Conservation (phyloP, 1,140 invertebrate genomes). For the Aphelinus certus region DNA sequence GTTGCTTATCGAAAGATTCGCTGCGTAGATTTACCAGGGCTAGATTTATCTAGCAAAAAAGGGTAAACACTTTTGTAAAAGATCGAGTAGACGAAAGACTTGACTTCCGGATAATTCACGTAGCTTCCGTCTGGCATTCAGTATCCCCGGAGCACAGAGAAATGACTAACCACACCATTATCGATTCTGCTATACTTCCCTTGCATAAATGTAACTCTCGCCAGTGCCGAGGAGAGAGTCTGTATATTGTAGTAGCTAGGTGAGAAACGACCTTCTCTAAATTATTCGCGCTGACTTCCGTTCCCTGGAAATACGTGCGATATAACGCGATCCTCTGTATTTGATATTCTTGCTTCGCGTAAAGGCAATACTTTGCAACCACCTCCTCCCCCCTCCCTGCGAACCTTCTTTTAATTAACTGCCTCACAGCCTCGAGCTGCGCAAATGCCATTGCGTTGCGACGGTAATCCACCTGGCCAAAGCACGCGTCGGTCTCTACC, state of each 20-base stretch:
- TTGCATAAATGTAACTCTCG: constrained; percentile 13
- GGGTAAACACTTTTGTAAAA: too few species aligned
- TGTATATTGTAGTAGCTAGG: background rate
- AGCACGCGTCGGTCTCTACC: too few species aligned
- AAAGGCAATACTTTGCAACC: constrained; percentile 8
- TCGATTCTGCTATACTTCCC: constrained; percentile 23
- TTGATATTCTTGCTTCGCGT: background rate
- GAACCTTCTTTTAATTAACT: background rate
- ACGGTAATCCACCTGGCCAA: too few species aligned
- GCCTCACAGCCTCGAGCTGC: too few species aligned
- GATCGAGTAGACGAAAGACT: background rate
- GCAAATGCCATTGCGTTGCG: too few species aligned
- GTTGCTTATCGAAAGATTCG: too few species aligned
- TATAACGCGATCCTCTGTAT: background rate
- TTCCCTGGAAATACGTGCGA: background rate
- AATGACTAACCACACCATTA: constrained; percentile 20
- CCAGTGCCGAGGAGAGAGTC: background rate
- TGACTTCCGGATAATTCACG: background rate
- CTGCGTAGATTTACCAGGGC: too few species aligned
- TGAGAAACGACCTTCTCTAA: constrained; percentile 19
- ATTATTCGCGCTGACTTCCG: constrained; percentile 7
- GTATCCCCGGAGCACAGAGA: too few species aligned
- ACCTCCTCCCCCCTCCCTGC: background rate
- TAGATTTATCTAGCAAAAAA: too few species aligned
- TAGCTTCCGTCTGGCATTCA: too few species aligned